Base-by-base conservation (phyloP, 2,888 invertebrate species). In the Argyresthia albistria region DNA sequence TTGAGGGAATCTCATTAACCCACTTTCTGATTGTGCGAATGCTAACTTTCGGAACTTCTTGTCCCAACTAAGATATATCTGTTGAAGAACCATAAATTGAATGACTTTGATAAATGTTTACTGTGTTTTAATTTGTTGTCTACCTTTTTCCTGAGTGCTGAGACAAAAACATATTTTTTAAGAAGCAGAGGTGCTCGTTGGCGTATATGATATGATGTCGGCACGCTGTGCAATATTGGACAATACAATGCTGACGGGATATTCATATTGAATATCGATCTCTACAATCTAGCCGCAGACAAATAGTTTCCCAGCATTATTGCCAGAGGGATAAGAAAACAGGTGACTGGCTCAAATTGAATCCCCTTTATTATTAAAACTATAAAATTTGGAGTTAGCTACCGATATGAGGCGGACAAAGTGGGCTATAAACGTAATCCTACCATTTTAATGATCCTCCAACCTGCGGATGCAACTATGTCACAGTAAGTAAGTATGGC, bases 1-100 rank as follows among this genome's bases (percentile, higher is more conserved):
- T 87, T 84, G 76, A 77, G 70, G 69, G 86, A 84, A 87, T 87
- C 82, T 80, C 83, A 83, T 87, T 87, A 84, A 80, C 87, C 84
- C 78, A 84, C 77, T 81, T 86, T 81, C 75, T 79, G 81, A 81
- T 81, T 84, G 78, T 83, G 76, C 76, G 80, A 82, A 81, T 83
- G 79, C 80, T 80, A 81, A 80, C 76, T 81, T 80, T 73, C 70
- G 68, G 69, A 81, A 82, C 71, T 80, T 80, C 76, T 73, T 79
- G 74, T 76, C 76, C 75, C 73, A 70, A 73, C 66, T 72, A 69
- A 71, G 70, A 65, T 65, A 69, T 76, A 76, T 79, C 73, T 79
- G 79, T 80, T 73, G 75, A 73, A 72, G 37, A 43, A 45, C 39
- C n/a, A 37, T 68, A 76, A 80, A 77, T 80, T 73, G 73, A 77